Evolutionary conservation across 2,797 vertebrate genomes (phyloP), one percentile per base, ranked within the genome.

Genomic region (Xiphophorus birchmanni): DNA sequence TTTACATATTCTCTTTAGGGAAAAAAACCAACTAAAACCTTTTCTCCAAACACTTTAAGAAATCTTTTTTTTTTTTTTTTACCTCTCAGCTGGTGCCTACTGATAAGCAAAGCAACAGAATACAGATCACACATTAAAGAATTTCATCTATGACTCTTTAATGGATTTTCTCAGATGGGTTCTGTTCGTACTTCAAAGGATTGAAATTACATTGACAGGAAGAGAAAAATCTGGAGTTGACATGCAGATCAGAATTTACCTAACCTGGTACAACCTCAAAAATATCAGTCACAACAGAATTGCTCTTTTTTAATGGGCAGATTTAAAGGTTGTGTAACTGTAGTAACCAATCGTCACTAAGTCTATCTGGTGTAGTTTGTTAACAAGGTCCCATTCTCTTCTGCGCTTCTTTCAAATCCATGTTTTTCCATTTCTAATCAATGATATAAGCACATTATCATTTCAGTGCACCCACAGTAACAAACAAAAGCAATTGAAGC

Each of bases 41-140:
- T 72, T n/a, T 72, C 42, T 45, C 26, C 11, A 15, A 45, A 72
- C 40, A 72, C 82, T 87, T 63, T 50, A 85, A 93, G 87, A 86
- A 86, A 95, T 37, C 91, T 32, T 32, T 29, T n/a, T 65, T 58
- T 58, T n/a, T 56, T 29, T 26, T 29, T 71, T 71, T 45, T 29
- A 72, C 91, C 91, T 90, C 92, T 96, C 90, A 90, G 94, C 96
- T 96, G 96, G 89, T 79, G 91, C 78, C 92, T 72, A 50, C 89
- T 88, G 96, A 97, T 97, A 97, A 97, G 95, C 85, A 35, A 56
- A 89, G 90, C 47, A 89, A 95, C 95, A 95, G 95, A 96, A 97
- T 95, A 94, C 94, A 95, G 94, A 60, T 75, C 63, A 77, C 89
- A 94, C 94, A 94, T 96, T 96, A 93, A 93, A 95, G 93, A 92